phyloP scores from a whole-genome alignment of 1,140 invertebrate species.

The Calephelis virginiensis region DNA sequence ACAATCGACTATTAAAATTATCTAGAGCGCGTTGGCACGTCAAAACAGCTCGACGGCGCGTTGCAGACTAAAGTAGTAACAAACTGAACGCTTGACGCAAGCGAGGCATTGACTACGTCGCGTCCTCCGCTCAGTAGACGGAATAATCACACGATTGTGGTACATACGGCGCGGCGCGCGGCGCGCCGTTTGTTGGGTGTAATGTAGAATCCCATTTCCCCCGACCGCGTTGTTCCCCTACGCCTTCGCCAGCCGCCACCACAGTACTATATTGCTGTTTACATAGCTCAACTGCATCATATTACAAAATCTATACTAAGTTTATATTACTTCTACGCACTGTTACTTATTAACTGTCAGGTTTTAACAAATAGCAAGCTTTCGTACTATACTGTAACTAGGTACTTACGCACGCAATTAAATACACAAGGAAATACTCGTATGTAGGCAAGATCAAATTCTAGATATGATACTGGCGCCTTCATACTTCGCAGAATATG shows the following conservation, averaged over 20 bases:
- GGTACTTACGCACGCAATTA: neutral
- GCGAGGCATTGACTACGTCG: constrained; percentile 65
- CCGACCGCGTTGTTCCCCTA: constrained; percentile 31
- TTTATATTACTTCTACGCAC: neutral
- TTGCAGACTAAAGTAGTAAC: constrained; percentile 62
- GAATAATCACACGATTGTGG: constrained; percentile 65
- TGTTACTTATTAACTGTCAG: neutral
- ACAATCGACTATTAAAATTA: constrained; percentile 37
- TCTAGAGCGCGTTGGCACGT: constrained; percentile 47
- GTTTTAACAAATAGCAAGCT: neutral
- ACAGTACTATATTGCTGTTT: constrained; percentile 13
- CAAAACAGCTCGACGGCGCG: constrained; percentile 54
- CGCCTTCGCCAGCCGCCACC: constrained; percentile 29
- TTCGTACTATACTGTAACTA: neutral
- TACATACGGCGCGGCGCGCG: constrained; percentile 47
- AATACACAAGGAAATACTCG: no score
- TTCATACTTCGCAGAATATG: neutral
- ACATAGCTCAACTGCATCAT: constrained; percentile 9
- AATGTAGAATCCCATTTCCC: constrained; percentile 36
- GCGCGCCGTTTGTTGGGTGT: constrained; percentile 40
- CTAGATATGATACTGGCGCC: neutral
- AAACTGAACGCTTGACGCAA: constrained; percentile 55
- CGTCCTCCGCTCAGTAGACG: constrained; percentile 65
- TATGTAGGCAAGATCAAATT: neutral
- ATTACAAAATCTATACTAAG: constrained; percentile 12